Conservation (phyloP, 2,113 vertebrate genomes). For the Rhineura floridana region DNA sequence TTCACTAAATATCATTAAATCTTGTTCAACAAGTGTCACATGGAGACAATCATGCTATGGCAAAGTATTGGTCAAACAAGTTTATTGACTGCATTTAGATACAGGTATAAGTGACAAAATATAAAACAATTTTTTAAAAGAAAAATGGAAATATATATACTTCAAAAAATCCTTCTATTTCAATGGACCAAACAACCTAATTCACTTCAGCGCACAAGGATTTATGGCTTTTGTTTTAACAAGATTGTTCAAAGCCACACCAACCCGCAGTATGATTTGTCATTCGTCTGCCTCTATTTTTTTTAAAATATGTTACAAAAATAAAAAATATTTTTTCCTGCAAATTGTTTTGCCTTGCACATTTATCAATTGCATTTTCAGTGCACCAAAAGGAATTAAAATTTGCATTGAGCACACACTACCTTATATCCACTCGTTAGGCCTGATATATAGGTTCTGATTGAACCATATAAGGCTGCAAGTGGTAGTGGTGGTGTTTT, state of each 20-base stretch:
- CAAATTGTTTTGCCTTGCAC: background rate
- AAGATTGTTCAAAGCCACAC: constrained; percentile 1
- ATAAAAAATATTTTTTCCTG: constrained; percentile 34
- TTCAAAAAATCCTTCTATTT: background rate
- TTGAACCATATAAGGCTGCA: background rate
- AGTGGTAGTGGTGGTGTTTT: background rate
- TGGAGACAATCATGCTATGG: background rate
- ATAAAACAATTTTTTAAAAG: constrained; percentile 17
- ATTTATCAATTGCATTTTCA: background rate
- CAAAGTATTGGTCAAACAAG: background rate
- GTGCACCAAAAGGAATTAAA: background rate
- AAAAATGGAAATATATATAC: background rate
- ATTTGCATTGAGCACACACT: background rate
- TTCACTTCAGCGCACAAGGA: background rate
- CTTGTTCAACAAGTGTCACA: background rate
- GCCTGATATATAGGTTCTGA: background rate
- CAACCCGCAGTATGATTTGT: background rate
- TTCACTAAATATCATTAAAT: background rate
- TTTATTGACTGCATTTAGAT: constrained; percentile 45
- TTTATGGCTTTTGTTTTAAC: background rate
- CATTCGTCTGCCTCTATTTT: background rate
- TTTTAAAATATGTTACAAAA: constrained; percentile 41
- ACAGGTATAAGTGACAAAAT: constrained; percentile 17
- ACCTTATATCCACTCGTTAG: background rate
- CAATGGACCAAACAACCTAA: constrained; percentile 3